Evolutionary conservation across 2,113 vertebrate genomes (phyloP).

Genomic region (Terrapene triunguis): DNA sequence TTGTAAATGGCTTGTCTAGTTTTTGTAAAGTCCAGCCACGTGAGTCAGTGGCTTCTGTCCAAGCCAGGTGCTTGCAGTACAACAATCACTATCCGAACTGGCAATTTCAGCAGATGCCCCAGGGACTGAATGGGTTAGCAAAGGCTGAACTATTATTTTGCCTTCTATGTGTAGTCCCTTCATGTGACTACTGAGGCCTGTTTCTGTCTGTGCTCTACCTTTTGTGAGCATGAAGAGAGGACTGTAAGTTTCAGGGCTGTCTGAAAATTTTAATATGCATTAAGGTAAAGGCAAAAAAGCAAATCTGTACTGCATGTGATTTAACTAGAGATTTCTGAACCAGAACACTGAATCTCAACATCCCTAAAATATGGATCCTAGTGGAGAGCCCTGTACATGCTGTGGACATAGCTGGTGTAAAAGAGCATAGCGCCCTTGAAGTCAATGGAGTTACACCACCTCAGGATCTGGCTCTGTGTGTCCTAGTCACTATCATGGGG

Average conservation of each 20-base stretch:
- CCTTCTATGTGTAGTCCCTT: neutral
- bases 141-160: neutral
- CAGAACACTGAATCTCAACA: neutral
- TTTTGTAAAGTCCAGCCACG: neutral
- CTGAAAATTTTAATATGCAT: neutral
- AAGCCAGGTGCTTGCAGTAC: constrained; percentile 65
- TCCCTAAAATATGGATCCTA: neutral
- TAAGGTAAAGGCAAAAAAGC: neutral
- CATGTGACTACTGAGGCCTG: neutral
- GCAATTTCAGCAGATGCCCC: neutral
- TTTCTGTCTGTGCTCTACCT: neutral
- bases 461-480: neutral
- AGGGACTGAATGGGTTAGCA: neutral
- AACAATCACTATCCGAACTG: neutral
- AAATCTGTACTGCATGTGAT: neutral
- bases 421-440: neutral
- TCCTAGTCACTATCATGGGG: neutral
- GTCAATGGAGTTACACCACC: accelerated
- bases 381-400: accelerated
- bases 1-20: too few relatives aligned
- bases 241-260: accelerated
- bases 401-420: neutral
- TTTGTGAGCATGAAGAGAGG: neutral
- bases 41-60: neutral
- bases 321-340: neutral